A percentile compares a stretch with the other conserved stretches of the same genome.
These are phyloP conservation scores for Drosophila acutilabella DNA, from an alignment of 2,888 invertebrate genomes.

Conservation along the genomic window DNA sequence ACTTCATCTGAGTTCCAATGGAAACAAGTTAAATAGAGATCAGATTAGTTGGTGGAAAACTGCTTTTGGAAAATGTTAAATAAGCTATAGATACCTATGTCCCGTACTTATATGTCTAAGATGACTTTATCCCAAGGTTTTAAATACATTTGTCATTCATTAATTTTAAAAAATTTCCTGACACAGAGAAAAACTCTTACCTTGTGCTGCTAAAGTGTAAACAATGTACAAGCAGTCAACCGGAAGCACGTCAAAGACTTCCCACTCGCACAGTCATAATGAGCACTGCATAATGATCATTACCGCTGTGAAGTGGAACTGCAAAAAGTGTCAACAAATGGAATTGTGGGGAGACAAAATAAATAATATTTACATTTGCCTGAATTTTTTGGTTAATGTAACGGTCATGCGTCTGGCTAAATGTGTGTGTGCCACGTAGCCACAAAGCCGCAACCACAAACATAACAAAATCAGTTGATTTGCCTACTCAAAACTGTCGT, in stretches of 20 bases:
- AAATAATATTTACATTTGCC: conserved; percentile 37
- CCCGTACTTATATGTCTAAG: too few relatives aligned
- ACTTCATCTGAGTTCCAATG: too few relatives aligned
- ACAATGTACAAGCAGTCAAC: conserved; percentile 47
- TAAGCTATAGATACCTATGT: too few relatives aligned
- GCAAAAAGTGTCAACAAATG: conserved; percentile 73
- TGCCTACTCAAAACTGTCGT: conserved; percentile 44
- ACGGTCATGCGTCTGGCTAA: conserved; percentile 62
- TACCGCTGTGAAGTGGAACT: conserved; percentile 30
- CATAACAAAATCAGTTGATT: conserved; percentile 53
- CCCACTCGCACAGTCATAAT: conserved; percentile 44
- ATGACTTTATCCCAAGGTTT: too few relatives aligned
- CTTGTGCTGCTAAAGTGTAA: conserved; percentile 5
- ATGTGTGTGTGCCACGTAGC: conserved; percentile 51
- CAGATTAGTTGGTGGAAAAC: too few relatives aligned
- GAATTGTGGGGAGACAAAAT: conserved; percentile 3
- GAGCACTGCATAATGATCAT: conserved; percentile 39
- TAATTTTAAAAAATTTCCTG: background rate
- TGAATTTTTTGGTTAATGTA: conserved; percentile 67
- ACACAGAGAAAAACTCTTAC: conserved; percentile 23
- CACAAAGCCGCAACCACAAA: conserved; percentile 52
- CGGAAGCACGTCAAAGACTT: conserved; percentile 61
- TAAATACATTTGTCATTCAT: too few relatives aligned
- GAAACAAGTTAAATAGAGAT: too few relatives aligned
- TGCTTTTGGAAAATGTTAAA: too few relatives aligned